Base-by-base conservation (phyloP, 2,113 vertebrate species). In the Microtus montanus region DNA sequence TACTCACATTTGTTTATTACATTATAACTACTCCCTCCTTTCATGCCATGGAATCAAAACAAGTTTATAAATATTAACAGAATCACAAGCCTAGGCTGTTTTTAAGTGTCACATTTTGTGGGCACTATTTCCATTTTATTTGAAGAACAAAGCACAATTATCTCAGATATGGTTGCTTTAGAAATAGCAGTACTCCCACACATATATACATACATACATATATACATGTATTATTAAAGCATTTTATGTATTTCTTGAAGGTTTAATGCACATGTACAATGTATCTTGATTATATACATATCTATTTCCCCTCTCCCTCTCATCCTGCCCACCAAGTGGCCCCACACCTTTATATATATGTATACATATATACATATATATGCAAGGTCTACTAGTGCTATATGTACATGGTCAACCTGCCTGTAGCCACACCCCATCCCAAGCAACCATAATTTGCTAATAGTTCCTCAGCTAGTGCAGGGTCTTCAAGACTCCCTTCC, bases 21-120 rank as follows among this genome's bases (percentile, higher is more conserved):
- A 90, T 85, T 58, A 20, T 38, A 73, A 17, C 66, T 20, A 30
- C 7, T 71, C 74, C 10, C 12, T 52, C 11, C 70, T 30, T 47
- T 88, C 54, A 17, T 68, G 28, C 77, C 54, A 90, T 85, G 49
- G 93, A 95, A 92, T 87, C 35, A 49, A 88, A 85, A 52, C 22
- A 79, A 41, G 30, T 35, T 61, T 88, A 58, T 89, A 93, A 58
- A 73, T 68, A n/a, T 77, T 71, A 77, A 35, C 38, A 73, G 77
- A 89, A 88, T 68, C 61, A 66, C 24, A 73, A 79, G 47, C 58
- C 61, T 9, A 9, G 38, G n/a, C 84, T 91, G 52, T 91, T 35
- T 26, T 2, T 35, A 95, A 82, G 52, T 38, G 74, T 86, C 33
- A 78, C 0, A n/a, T 85, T 90, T 96, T 89, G 74, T 74, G 73